phyloP scores from a whole-genome alignment of 2,797 vertebrate species.

The Octomys mimax region DNA sequence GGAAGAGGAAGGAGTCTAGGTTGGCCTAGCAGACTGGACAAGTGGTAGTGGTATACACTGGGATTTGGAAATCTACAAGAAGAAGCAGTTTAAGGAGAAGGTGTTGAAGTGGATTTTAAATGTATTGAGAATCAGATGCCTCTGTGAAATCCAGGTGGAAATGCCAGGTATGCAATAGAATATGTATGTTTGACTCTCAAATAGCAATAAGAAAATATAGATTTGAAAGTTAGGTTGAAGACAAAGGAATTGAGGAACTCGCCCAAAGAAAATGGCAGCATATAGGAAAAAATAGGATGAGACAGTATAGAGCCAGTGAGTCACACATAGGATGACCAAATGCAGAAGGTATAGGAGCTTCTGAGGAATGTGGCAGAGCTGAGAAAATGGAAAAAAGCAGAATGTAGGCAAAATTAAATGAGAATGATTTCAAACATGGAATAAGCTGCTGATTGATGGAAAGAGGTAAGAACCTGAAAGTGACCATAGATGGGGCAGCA shows the following conservation, averaged over 20 bases:
- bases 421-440: conserved; percentile 48
- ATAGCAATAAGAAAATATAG: background rate
- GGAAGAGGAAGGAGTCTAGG: conserved; percentile 3
- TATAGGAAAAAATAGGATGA: background rate
- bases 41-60: background rate
- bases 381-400: background rate
- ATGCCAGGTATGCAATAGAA: conserved; percentile 19
- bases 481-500: background rate
- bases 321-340: background rate
- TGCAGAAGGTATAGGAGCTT: background rate
- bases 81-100: conserved; percentile 25
- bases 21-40: background rate
- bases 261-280: background rate
- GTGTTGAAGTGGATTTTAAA: conserved; percentile 58
- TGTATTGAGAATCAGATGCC: conserved; percentile 3
- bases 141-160: conserved; percentile 46
- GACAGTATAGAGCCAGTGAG: background rate
- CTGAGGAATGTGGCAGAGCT: background rate
- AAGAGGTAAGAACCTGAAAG: background rate
- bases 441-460: background rate
- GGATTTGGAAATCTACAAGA: conserved; percentile 12
- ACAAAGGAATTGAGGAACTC: conserved; percentile 37
- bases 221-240: conserved; percentile 4
- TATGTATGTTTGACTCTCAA: background rate
- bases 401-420: background rate